Evolutionary conservation across 2,113 vertebrate species (phyloP), one percentile per base, ranked within the genome.

Genomic region (Tragelaphus strepsiceros): DNA sequence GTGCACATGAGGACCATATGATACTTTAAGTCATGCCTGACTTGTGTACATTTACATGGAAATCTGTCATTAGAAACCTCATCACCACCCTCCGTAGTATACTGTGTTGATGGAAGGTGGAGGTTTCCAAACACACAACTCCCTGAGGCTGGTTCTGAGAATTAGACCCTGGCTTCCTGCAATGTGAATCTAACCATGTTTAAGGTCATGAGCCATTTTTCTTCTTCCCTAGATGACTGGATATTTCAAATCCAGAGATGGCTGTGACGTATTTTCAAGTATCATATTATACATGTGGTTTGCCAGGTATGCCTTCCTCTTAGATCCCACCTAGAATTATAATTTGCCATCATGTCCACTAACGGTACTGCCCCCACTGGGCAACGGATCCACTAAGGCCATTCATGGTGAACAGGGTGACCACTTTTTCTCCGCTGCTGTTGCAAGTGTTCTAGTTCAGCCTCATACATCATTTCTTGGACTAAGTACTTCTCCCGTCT

Each of bases 361-460:
- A 24, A 58, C 3, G 24, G n/a, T 15, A 14, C 30, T 94, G 91
- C 78, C 91, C 35, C 12, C 97, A 82, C 77, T 95, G 90, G 94
- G 84, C 24, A 56, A 39, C n/a, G 54, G 28, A 94, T 82, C 71
- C 80, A 35, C 99, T 99, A 99, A 99, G 99, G 99, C 99, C 99
- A 99, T 98, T 99, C 99, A 0, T 99, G 99, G 99, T 99, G 99
- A 99, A 99, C 99, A 61, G 99, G 99, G 96, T 99, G 99, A 84
- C 99, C 99, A 14, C 99, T 99, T 98, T 99, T 99, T 98, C 99
- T 99, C 84, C 99, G 99, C 94, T 99, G 99, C 97, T 99, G 99
- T 97, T 99, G 99, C 97, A 99, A 99, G 98, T 99, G 99, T 98
- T 99, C 99, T 93, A 99, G 98, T 97, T 99, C 99, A 3, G 99